Conservation (phyloP, 2,797 vertebrate genomes). For the Emys orbicularis region DNA sequence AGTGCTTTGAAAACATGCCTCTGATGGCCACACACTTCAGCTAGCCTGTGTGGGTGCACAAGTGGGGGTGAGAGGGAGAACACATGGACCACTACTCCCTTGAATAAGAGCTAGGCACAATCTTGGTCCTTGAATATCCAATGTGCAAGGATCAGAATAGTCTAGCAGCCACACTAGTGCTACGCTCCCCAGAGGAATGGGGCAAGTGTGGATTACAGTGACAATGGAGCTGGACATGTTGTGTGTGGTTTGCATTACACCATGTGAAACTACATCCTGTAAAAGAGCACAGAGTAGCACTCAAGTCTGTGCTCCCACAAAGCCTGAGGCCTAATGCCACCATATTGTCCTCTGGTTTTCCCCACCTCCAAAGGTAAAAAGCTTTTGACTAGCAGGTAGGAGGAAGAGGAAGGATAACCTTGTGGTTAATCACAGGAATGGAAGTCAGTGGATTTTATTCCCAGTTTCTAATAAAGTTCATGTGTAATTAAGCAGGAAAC, state of each 20-base stretch:
- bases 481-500: not conserved
- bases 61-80: not conserved
- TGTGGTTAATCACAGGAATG: not conserved
- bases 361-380: not conserved
- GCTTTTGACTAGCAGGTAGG: not conserved
- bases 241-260: not conserved
- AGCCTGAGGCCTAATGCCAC: not conserved
- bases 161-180: not conserved
- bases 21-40: slow-evolving; percentile 16
- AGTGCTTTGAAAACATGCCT: slow-evolving; percentile 35
- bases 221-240: not conserved
- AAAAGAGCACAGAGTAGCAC: rapidly evolving
- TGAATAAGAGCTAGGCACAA: not conserved
- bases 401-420: not conserved
- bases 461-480: not conserved
- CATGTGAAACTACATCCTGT: not conserved
- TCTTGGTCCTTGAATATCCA: not conserved
- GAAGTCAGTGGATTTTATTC: not conserved
- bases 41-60: not conserved
- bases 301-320: not conserved
- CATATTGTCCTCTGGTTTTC: not conserved
- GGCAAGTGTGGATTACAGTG: not conserved
- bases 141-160: not conserved
- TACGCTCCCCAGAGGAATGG: not conserved
- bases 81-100: not conserved